Evolutionary conservation across 2,888 invertebrate species (phyloP).

Genomic region (Ichneumon xanthorius): DNA sequence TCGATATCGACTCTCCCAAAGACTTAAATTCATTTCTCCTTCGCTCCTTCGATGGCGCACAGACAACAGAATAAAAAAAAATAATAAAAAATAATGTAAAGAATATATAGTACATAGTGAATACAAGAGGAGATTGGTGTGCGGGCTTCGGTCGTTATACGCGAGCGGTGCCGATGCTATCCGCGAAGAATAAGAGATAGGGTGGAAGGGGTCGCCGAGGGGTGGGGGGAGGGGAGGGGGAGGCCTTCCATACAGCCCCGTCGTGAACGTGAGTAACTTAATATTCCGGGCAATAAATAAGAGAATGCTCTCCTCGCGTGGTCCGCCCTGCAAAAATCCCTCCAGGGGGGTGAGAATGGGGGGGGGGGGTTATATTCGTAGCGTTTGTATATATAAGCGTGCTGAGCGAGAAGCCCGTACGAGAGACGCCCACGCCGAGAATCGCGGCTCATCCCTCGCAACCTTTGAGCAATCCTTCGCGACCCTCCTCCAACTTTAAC

Average conservation of each 20-base stretch:
- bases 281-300: conserved; percentile 83
- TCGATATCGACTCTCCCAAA: no score
- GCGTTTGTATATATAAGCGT: conserved; percentile 12
- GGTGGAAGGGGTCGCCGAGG: no score
- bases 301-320: conserved; percentile 78
- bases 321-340: conserved; percentile 80
- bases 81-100: no score
- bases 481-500: conserved; percentile 79
- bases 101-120: conserved; percentile 8
- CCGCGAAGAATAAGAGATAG: conserved; percentile 53
- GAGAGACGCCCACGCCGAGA: conserved; percentile 66
- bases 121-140: conserved; percentile 39
- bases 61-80: neutral
- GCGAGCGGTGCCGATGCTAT: conserved; percentile 62
- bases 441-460: conserved; percentile 54
- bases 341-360: conserved; percentile 70
- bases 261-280: conserved; percentile 81
- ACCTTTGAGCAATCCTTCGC: conserved; percentile 69
- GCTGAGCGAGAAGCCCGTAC: conserved; percentile 22
- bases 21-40: no score
- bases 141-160: conserved; percentile 29
- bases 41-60: no score
- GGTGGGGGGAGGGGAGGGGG: neutral
- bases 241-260: conserved; percentile 48
- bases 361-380: conserved; percentile 36